A percentile compares a stretch with the other conserved stretches of the same genome.
Evolutionary conservation across 1,140 invertebrate species (phyloP).

Genomic region (Musca vetustissima): DNA sequence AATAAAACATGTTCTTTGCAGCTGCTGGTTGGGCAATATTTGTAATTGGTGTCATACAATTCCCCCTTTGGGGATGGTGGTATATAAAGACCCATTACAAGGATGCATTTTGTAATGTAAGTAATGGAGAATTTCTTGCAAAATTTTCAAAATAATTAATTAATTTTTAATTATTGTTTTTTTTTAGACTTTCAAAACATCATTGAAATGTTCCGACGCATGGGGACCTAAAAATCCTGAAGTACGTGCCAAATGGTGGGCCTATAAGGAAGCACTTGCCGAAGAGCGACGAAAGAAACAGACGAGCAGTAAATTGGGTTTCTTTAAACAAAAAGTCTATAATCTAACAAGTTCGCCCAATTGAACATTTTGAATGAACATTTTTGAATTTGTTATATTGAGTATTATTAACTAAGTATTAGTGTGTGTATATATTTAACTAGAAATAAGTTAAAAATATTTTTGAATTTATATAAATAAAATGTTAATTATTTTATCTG

Average conservation of each 20-base stretch:
- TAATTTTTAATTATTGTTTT: background rate
- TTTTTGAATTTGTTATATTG: no score
- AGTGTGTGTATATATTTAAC: background rate
- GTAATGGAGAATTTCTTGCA: slow-evolving; percentile 39
- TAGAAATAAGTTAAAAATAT: no score
- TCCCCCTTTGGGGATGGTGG: slow-evolving; percentile 58
- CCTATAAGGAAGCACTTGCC: slow-evolving; percentile 58
- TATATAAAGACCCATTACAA: slow-evolving; percentile 34
- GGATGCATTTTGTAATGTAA: slow-evolving; percentile 47
- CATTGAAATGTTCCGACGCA: slow-evolving; percentile 58
- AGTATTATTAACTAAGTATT: background rate
- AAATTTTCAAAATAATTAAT: background rate
- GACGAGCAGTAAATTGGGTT: slow-evolving; percentile 37
- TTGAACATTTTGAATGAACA: background rate
- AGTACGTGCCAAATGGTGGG: slow-evolving; percentile 59
- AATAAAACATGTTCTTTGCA: slow-evolving; percentile 9
- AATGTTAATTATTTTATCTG: no score
- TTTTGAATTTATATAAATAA: no score
- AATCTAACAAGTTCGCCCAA: slow-evolving; percentile 31
- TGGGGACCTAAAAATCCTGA: slow-evolving; percentile 65
- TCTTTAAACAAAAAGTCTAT: slow-evolving; percentile 45
- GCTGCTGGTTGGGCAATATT: slow-evolving; percentile 58
- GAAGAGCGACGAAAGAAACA: slow-evolving; percentile 30
- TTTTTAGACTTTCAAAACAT: slow-evolving; percentile 58
- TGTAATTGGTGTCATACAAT: slow-evolving; percentile 56